Conservation (phyloP, 1,140 invertebrate species). For the Drosophila pachea region DNA sequence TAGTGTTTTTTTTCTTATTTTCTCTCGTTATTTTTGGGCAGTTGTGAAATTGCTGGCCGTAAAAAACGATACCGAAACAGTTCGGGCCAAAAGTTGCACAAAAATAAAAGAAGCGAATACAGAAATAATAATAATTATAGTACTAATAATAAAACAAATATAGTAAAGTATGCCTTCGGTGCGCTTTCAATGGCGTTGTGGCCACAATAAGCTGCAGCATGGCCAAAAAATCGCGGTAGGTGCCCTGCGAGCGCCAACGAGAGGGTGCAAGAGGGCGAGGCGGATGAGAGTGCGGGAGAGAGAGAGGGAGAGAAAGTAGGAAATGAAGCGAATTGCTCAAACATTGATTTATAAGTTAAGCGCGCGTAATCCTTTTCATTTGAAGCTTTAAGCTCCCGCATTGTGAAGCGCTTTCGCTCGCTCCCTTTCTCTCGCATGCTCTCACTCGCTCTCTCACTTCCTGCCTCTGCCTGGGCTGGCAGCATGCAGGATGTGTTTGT, state of each 20-base stretch:
- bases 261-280: background rate
- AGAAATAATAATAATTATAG: background rate
- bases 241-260: constrained; percentile 5
- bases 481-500: constrained; percentile 19
- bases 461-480: constrained; percentile 1
- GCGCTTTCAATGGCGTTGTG: constrained; percentile 65
- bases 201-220: constrained; percentile 46
- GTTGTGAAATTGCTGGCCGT: constrained; percentile 50
- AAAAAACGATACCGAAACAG: background rate
- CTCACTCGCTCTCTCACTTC: constrained; percentile 5
- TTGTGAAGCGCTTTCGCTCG: constrained; percentile 4
- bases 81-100: constrained; percentile 9
- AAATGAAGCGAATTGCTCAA: background rate
- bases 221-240: constrained; percentile 57
- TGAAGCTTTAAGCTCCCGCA: constrained; percentile 53
- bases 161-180: constrained; percentile 50
- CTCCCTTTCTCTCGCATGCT: constrained; percentile 3
- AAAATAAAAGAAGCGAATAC: background rate
- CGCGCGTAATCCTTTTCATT: constrained; percentile 58
- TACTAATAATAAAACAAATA: background rate
- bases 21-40: constrained; percentile 33
- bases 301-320: background rate
- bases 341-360: constrained; percentile 71
- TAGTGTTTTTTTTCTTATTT: background rate
- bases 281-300: background rate